Percentiles rank a stretch among this genome's conserved stretches.
phyloP scores from a whole-genome alignment of 2,797 vertebrate genomes.

The Lophotriccus pileatus region DNA sequence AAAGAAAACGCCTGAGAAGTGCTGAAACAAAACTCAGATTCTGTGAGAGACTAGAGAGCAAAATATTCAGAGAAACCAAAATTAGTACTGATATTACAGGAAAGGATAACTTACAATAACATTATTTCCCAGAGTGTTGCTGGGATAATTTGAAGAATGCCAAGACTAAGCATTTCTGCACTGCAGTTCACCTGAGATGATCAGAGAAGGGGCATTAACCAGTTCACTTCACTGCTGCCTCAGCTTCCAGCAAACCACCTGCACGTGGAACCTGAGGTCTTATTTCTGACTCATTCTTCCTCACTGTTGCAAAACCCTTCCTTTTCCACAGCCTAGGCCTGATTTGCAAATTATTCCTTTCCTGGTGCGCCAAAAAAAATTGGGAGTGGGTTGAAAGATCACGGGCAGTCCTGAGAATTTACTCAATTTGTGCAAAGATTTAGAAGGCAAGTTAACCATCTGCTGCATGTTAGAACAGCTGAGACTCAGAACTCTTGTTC shows the following conservation, averaged over 20 bases:
- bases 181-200: background rate
- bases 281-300: background rate
- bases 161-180: background rate
- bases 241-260: background rate
- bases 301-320: background rate
- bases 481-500: background rate
- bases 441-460: slow-evolving; percentile 23
- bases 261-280: background rate
- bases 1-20: slow-evolving; percentile 24
- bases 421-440: background rate
- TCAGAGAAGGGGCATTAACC: background rate
- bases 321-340: background rate
- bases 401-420: background rate
- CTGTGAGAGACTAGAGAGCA: background rate
- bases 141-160: background rate
- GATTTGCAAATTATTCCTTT: background rate
- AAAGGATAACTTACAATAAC: background rate
- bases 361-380: background rate
- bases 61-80: background rate
- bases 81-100: background rate
- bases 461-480: background rate
- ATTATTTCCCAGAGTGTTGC: background rate
- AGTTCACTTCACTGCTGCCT: background rate
- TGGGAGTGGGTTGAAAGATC: background rate
- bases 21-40: background rate